Base-by-base conservation (phyloP, 2,888 invertebrate genomes). In the Seladonia tumulorum region DNA sequence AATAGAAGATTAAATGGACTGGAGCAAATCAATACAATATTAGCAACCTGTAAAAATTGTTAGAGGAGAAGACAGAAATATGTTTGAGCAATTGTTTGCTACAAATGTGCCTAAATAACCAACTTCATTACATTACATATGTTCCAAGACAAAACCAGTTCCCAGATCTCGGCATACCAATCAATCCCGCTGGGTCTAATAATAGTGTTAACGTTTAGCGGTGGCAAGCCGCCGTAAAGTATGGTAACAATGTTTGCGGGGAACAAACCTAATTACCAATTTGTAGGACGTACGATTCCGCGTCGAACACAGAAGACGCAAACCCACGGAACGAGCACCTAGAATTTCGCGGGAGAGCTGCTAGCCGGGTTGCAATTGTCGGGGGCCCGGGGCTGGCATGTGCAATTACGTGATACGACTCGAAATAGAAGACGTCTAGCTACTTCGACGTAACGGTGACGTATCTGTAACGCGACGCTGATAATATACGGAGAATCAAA, bases 391-490 rank as follows among this genome's bases (percentile, higher is more conserved):
- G 57, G 5, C 25, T 63, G 63, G 63, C 63, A 29, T 63, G 63
- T 63, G 63, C 16, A 63, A 63, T 63, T 63, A 63, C 63, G 63
- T 63, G 63, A 25, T 63, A 63, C 63, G 16, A 63, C 63, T 25
- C 63, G 29, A 63, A 25, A 25, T 7, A 25, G 25, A 16, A 29
- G 63, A 63, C 5, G 25, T 25, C 63, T 5, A 29, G 25, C 63
- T 63, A 29, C 63, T 25, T 25, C 63, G 63, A 25, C 5, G 25
- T 14, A 63, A 63, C 63, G 29, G 18, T 76, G 83, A 83, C 73
- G 74, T 84, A 78, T 84, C 70, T 70, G 84, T 71, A 84, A 71
- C 71, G 75, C 70, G 74, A 84, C 63, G 71, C 70, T 73, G 78
- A 63, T 53, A 63, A 84, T 84, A 84, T 53, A 84, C 35, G 12